These are phyloP conservation scores for Stramonita haemastoma DNA, from an alignment of 2,888 invertebrate species.

Conservation along the genomic window DNA sequence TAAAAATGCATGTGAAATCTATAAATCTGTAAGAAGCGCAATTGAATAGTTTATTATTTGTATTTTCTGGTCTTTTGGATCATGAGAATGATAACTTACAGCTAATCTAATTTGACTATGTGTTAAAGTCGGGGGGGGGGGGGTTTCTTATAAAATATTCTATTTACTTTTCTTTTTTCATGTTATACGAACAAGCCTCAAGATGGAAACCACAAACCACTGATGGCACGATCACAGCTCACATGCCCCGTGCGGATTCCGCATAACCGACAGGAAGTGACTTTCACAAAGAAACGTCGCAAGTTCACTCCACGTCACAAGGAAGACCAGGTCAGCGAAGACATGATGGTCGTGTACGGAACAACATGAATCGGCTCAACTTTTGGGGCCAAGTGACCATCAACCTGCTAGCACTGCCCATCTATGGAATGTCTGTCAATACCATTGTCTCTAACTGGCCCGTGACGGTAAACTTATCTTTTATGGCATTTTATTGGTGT, in stretches of 20 bases:
- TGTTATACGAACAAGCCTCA: background rate
- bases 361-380: constrained; percentile 39
- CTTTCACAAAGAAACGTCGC: constrained; percentile 26
- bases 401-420: constrained; percentile 37
- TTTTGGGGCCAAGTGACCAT: constrained; percentile 43
- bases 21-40: no score
- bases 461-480: background rate
- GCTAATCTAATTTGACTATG: no score
- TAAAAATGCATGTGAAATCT: no score
- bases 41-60: no score
- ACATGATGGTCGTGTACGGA: constrained; percentile 42
- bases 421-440: constrained; percentile 13
- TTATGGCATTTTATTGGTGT: no score
- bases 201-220: background rate
- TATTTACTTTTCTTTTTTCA: background rate
- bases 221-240: background rate
- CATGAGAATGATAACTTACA: no score
- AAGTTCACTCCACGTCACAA: constrained; percentile 35
- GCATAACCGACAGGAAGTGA: constrained; percentile 20
- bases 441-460: constrained; percentile 9
- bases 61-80: no score
- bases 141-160: no score
- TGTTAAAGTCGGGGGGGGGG: no score
- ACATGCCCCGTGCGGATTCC: background rate
- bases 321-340: constrained; percentile 40